A percentile compares a stretch with the other conserved stretches of the same genome.
Evolutionary conservation across 30 jellyfish, hydroid and myxozoan genomes (phyloP).

Genomic region (Catostylus mosaicus): DNA sequence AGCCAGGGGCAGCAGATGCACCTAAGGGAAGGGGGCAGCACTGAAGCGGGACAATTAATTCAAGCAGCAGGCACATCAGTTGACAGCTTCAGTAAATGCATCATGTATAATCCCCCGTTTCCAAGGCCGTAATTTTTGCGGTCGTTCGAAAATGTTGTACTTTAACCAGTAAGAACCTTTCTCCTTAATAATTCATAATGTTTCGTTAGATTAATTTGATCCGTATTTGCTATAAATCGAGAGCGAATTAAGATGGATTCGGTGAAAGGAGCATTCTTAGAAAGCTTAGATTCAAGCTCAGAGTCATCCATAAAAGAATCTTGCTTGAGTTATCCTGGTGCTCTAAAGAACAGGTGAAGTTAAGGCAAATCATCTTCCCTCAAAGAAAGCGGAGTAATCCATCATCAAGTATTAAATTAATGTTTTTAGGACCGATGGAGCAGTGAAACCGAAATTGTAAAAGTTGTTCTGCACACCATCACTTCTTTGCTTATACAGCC

Average conservation of each 20-base stretch:
- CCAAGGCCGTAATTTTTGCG: background rate
- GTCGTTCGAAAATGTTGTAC: background rate
- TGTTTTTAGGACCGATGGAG: no score
- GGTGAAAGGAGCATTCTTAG: conserved; percentile 3
- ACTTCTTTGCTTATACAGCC: no score
- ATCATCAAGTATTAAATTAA: no score
- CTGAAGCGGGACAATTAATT: no score
- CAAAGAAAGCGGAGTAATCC: no score
- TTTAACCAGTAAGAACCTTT: background rate
- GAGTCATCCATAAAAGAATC: conserved; percentile 49
- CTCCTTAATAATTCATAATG: background rate
- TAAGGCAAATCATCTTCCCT: no score
- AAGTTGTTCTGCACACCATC: no score
- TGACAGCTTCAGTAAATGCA: no score
- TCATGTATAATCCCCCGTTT: conserved; percentile 18
- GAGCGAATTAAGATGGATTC: conserved; percentile 10
- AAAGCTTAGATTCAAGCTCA: conserved; percentile 46
- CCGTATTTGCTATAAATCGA: background rate
- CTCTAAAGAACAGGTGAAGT: conserved; percentile 39
- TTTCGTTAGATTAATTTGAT: background rate
- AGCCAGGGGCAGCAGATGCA: no score
- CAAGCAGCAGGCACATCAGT: no score
- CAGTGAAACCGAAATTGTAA: no score
- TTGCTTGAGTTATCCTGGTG: conserved; percentile 70
- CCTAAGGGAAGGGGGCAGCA: no score